These are phyloP conservation scores for Heterotis niloticus DNA, from an alignment of 2,113 vertebrate genomes.

Conservation along the genomic window DNA sequence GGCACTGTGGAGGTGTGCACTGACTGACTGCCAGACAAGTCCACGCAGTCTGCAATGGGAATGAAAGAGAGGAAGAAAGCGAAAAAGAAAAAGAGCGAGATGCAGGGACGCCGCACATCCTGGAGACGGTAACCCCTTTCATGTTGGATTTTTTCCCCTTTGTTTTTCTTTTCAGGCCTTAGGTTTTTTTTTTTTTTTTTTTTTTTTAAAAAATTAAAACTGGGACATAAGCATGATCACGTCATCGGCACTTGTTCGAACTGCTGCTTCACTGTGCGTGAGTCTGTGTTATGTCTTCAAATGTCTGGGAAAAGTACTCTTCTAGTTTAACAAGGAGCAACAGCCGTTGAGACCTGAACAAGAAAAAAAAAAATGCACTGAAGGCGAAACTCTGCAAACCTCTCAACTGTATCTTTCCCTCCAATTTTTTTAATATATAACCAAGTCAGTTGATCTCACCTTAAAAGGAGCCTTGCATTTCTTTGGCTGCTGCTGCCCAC, in stretches of 20 bases:
- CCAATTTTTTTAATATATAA: conserved; percentile 44
- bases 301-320: background rate
- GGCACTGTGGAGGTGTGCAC: conserved; percentile 32
- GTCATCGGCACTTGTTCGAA: conserved; percentile 2
- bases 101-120: no score
- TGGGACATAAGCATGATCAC: background rate
- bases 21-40: conserved; percentile 30
- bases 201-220: background rate
- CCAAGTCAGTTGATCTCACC: conserved; percentile 63
- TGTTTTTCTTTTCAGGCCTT: conserved; percentile 29
- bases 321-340: background rate
- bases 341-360: background rate
- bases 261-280: background rate
- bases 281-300: background rate
- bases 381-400: conserved; percentile 36
- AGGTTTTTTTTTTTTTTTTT: background rate
- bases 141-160: no score
- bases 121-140: no score
- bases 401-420: conserved; percentile 33
- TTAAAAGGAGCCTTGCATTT: conserved; percentile 69
- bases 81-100: conserved; percentile 26
- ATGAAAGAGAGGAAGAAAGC: conserved; percentile 38
- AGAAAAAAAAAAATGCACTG: conserved; percentile 39
- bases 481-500: conserved; percentile 48
- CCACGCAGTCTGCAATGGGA: conserved; percentile 47